phyloP scores from a whole-genome alignment of 2,113 vertebrate genomes.

The Probosciger aterrimus region DNA sequence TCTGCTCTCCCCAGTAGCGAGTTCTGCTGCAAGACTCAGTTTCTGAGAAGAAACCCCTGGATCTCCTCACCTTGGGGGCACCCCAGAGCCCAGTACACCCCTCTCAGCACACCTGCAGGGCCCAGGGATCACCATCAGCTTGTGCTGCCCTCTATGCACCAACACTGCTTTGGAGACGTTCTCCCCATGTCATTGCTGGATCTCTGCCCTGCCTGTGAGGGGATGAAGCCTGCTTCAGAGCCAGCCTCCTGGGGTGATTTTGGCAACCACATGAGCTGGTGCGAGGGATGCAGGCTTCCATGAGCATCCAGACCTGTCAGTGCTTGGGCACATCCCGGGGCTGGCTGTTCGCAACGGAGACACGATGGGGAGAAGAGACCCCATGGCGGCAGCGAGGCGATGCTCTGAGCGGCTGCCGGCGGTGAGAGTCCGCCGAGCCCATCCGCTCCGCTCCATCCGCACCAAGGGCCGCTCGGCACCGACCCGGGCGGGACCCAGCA shows the following conservation, averaged over 20 bases:
- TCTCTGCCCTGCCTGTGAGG: background rate
- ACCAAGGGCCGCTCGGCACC: background rate
- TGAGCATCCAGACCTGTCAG: background rate
- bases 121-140: rapidly evolving
- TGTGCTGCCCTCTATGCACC: rapidly evolving
- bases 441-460: too few species aligned
- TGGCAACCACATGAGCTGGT: background rate
- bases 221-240: background rate
- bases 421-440: rapidly evolving
- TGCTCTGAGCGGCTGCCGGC: background rate
- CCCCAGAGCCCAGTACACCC: background rate
- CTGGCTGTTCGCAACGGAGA: background rate
- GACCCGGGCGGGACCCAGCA: background rate
- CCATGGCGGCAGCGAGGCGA: too few species aligned
- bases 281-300: background rate
- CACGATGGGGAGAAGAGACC: too few species aligned
- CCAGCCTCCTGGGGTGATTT: background rate
- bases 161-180: background rate
- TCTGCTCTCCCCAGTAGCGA: background rate
- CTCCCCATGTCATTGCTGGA: too few species aligned
- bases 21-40: background rate
- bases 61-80: background rate
- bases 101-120: rapidly evolving
- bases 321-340: rapidly evolving
- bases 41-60: background rate